Evolutionary conservation across 2,113 vertebrate species (phyloP).

Genomic region (Marcusenius ussheri): DNA sequence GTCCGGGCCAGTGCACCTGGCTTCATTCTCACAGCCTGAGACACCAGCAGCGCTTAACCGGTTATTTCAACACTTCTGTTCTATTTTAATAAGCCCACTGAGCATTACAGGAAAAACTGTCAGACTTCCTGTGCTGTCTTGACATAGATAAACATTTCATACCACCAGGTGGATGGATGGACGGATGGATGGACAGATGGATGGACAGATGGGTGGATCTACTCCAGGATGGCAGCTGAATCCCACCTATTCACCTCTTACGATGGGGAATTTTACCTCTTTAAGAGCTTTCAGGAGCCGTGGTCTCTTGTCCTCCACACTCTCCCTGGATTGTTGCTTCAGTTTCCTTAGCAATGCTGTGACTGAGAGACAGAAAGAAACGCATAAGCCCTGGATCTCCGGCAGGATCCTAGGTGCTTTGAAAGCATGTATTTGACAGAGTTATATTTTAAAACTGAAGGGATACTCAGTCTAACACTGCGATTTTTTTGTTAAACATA

Average conservation of each 20-base stretch:
- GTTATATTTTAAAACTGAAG: background rate
- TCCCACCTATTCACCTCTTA: background rate
- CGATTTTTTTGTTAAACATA: background rate
- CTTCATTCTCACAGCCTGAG: background rate
- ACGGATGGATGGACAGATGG: background rate
- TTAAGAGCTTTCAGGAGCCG: slow-evolving; percentile 92
- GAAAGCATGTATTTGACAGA: background rate
- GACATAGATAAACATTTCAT: background rate
- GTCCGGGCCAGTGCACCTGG: background rate
- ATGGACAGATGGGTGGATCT: background rate
- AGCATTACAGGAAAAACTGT: background rate
- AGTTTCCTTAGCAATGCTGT: slow-evolving; percentile 94
- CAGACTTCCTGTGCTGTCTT: background rate
- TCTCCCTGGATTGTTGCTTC: slow-evolving; percentile 97
- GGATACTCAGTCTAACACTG: background rate
- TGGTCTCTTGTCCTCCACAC: slow-evolving; percentile 94
- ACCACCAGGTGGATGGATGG: background rate
- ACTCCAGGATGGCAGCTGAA: background rate
- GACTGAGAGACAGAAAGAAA: slow-evolving; percentile 58
- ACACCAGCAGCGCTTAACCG: background rate
- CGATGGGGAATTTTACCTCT: slow-evolving; percentile 63
- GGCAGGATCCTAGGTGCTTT: background rate
- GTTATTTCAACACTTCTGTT: background rate
- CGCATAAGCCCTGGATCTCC: background rate
- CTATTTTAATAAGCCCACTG: background rate